Conservation (phyloP, 1,140 invertebrate species). For the Limonius californicus region DNA sequence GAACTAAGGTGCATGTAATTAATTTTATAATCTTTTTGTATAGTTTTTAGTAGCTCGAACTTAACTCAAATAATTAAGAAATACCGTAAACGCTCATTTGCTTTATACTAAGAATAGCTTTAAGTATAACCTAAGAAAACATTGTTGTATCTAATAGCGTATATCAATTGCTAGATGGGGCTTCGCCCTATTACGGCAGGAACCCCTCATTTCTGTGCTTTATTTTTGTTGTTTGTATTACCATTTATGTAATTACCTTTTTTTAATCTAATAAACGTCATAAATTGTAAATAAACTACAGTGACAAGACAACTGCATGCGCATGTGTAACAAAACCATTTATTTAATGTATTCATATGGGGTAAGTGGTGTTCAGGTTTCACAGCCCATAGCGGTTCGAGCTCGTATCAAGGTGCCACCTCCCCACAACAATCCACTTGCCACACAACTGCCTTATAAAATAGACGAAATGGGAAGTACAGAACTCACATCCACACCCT, state of each 20-base stretch:
- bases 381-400: not conserved
- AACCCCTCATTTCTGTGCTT: no score
- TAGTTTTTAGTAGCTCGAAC: not conserved
- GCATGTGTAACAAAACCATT: not conserved
- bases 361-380: slow-evolving; percentile 10
- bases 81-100: no score
- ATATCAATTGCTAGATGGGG: no score
- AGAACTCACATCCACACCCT: slow-evolving; percentile 17
- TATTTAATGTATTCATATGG: not conserved
- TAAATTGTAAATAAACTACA: no score
- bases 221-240: not conserved
- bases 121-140: not conserved
- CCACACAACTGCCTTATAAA: slow-evolving; percentile 51
- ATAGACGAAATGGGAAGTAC: slow-evolving; percentile 48
- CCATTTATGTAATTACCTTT: not conserved
- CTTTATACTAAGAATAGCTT: not conserved
- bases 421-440: slow-evolving; percentile 46
- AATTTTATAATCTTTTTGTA: not conserved
- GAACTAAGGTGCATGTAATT: not conserved
- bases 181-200: no score
- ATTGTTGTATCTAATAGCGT: not conserved
- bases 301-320: not conserved
- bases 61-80: no score
- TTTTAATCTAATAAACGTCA: no score
- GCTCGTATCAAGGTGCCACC: slow-evolving; percentile 39